Evolutionary conservation across 2,797 vertebrate genomes (phyloP).

Genomic region (Rallus crepitans): DNA sequence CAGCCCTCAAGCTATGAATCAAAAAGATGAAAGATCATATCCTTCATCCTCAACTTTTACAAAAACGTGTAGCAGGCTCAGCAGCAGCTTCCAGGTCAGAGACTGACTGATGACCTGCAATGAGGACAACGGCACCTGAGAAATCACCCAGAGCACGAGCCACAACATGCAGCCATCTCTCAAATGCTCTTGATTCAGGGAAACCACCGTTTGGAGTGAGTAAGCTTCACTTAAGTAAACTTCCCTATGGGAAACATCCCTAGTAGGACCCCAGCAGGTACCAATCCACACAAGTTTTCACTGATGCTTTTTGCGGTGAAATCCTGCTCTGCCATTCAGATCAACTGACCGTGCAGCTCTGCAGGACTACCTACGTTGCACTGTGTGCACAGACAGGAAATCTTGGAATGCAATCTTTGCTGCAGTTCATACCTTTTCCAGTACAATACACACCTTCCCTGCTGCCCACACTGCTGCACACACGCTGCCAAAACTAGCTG

Average conservation of each 20-base stretch:
- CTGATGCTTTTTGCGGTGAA: background rate
- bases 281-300: background rate
- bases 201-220: background rate
- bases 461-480: accelerated
- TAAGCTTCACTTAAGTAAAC: background rate
- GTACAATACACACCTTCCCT: background rate
- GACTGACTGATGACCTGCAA: background rate
- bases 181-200: background rate
- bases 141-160: background rate
- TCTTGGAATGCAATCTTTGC: background rate
- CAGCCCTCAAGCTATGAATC: background rate
- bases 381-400: background rate
- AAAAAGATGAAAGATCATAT: background rate
- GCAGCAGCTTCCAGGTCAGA: slow-evolving; percentile 1
- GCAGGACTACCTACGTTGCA: background rate
- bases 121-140: background rate
- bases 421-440: background rate
- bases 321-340: background rate
- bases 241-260: background rate
- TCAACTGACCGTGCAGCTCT: background rate
- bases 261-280: background rate
- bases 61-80: background rate
- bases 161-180: background rate
- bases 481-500: background rate
- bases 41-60: background rate